Conservation (phyloP, 2,797 vertebrate genomes). For the Phataginus tricuspis region DNA sequence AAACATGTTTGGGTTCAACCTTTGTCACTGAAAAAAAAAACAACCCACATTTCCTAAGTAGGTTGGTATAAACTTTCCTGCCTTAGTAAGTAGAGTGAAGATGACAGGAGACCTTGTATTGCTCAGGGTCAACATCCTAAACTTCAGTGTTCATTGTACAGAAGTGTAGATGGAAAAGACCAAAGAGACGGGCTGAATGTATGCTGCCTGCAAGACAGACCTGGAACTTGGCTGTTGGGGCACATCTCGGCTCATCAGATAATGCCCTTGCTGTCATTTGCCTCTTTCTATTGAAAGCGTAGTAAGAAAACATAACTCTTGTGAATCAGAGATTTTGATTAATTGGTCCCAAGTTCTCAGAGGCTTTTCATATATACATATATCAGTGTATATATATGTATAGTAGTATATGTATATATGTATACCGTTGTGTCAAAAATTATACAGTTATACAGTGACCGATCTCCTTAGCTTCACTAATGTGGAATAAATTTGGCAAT, state of each 20-base stretch:
- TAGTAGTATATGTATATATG: conserved; percentile 70
- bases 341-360: conserved; percentile 51
- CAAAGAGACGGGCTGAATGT: conserved; percentile 58
- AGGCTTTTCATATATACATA: conserved; percentile 75
- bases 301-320: conserved; percentile 45
- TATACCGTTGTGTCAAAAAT: conserved; percentile 53
- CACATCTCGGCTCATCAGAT: not conserved
- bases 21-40: not conserved
- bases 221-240: not conserved
- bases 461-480: conserved; percentile 15
- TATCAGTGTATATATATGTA: conserved; percentile 64
- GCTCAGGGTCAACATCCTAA: conserved; percentile 61
- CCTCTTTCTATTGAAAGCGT: conserved; percentile 50
- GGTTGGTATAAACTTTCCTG: conserved; percentile 54
- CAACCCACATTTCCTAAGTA: conserved; percentile 35
- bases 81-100: conserved; percentile 62
- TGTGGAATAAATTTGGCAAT: conserved; percentile 57
- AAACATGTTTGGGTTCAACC: not conserved
- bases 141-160: conserved; percentile 23
- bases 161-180: conserved; percentile 19
- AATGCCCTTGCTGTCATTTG: not conserved
- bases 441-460: not conserved
- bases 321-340: conserved; percentile 14
- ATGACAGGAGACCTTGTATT: conserved; percentile 22
- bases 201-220: not conserved